Conservation (phyloP, 2,113 vertebrate genomes). For the Pseudolaguvia tuberculata region DNA sequence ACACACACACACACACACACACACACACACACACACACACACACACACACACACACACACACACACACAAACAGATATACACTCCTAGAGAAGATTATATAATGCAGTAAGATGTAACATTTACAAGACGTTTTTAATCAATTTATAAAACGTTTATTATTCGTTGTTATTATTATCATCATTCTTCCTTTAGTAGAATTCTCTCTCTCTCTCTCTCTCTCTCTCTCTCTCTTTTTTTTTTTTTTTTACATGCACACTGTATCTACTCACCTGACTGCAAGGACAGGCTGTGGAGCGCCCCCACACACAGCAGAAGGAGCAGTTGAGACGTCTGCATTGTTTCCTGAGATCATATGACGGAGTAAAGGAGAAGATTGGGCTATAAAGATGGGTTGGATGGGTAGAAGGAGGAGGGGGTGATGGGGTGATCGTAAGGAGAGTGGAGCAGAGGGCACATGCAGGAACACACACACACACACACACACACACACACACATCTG, state of each 20-base stretch:
- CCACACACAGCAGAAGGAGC: conserved; percentile 61
- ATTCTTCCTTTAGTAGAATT: background rate
- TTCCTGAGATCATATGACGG: conserved; percentile 56
- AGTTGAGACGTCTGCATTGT: conserved; percentile 63
- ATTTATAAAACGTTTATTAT: background rate
- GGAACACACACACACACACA: conserved; percentile 53
- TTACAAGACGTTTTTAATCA: background rate
- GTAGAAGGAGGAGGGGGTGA: too few relatives aligned
- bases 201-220: too few relatives aligned
- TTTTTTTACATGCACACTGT: background rate
- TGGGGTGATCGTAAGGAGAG: conserved; percentile 26
- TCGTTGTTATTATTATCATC: background rate
- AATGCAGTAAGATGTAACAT: too few relatives aligned
- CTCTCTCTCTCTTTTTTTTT: background rate
- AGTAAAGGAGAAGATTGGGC: conserved; percentile 23
- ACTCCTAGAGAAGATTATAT: too few relatives aligned
- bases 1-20: too few relatives aligned
- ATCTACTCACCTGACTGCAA: conserved; percentile 61
- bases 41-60: too few relatives aligned
- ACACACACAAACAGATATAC: too few relatives aligned
- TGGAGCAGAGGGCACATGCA: conserved; percentile 48
- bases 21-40: too few relatives aligned
- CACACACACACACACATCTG: conserved; percentile 64
- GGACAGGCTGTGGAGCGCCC: conserved; percentile 58
- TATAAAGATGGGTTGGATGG: too few relatives aligned